Evolutionary conservation across 2,888 invertebrate genomes (phyloP).

Genomic region (Nemotelus pantherinus): DNA sequence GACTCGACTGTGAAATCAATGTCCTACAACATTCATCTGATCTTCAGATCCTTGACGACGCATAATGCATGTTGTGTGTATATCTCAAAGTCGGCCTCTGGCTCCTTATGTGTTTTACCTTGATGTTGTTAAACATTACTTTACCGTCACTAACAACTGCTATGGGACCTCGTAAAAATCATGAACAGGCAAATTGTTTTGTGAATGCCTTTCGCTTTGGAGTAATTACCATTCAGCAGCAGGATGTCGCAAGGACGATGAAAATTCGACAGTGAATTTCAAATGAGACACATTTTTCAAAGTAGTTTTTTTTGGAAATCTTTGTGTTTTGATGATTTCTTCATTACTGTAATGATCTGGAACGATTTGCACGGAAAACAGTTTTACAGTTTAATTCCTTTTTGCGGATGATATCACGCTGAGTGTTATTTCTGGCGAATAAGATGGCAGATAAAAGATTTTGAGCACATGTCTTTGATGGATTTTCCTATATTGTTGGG

Average conservation of each 20-base stretch:
- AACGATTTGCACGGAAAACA: conserved; percentile 15
- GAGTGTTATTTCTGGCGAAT: conserved; percentile 14
- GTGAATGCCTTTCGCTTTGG: conserved; percentile 30
- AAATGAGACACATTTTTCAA: conserved; percentile 18
- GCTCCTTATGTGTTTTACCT: conserved; percentile 26
- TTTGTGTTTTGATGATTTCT: conserved; percentile 39
- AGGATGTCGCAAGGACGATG: conserved; percentile 41
- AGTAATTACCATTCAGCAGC: conserved; percentile 38
- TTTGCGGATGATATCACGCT: background rate
- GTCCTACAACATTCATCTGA: background rate
- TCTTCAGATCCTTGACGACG: conserved; percentile 1
- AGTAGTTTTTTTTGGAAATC: conserved; percentile 8
- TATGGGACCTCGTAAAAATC: conserved; percentile 40
- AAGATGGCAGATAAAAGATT: conserved; percentile 27
- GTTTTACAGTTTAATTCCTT: conserved; percentile 20
- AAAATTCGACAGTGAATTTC: conserved; percentile 1
- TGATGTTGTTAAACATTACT: conserved; percentile 42
- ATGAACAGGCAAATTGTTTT: conserved; percentile 43
- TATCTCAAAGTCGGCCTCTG: background rate
- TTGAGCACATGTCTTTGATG: conserved; percentile 23
- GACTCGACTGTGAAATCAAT: background rate
- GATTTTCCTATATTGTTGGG: no score
- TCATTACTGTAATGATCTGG: conserved; percentile 37
- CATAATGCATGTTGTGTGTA: background rate
- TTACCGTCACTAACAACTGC: conserved; percentile 40